Base-by-base conservation (phyloP, 2,888 invertebrate genomes). In the Drosophila borborema region DNA sequence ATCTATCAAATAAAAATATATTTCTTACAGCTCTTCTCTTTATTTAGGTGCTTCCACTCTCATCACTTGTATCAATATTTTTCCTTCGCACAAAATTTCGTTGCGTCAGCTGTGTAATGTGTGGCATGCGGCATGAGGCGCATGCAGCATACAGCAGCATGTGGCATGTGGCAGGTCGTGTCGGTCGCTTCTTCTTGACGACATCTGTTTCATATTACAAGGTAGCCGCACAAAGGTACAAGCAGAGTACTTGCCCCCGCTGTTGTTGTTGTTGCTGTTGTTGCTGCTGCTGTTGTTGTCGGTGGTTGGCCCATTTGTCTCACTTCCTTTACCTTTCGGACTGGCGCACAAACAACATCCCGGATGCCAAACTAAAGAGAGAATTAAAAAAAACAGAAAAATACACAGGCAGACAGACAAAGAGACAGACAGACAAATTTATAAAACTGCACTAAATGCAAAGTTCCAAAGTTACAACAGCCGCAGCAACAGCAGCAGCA, bases 361-460 rank as follows among this genome's bases (percentile, higher is more conserved):
- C 87, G 87, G 90, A 87, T 87, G 86, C 90, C 65, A 72, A 71
- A 77, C 76, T 60, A 63, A 66, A 82, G 68, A 65, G 70, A 66
- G 76, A 74, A 76, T 79, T 77, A 61, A 68, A 67, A 67, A 76
- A 51, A 36, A 67, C 64, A 74, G 61, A 51, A 18, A 51, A 49
- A 20, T 16, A 48, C 1, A 48, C 16, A 49, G 16, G n/a, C n/a
- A 74, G 34, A 8, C 75, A 62, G 48, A 51, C n/a, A 74, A 8
- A 8, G 72, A 62, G 48, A 51, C 49, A 2, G 49, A 75, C 77
- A 64, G 73, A 70, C 69, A 77, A 69, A 77, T 78, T 68, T 72
- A 78, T 78, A 74, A 73, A 82, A 82, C 82, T 90, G 86, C 86
- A 88, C 77, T 71, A 76, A 85, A 82, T 90, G 89, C 89, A 90